Evolutionary conservation across 2,113 vertebrate genomes (phyloP).

Genomic region (Nibea coibor): DNA sequence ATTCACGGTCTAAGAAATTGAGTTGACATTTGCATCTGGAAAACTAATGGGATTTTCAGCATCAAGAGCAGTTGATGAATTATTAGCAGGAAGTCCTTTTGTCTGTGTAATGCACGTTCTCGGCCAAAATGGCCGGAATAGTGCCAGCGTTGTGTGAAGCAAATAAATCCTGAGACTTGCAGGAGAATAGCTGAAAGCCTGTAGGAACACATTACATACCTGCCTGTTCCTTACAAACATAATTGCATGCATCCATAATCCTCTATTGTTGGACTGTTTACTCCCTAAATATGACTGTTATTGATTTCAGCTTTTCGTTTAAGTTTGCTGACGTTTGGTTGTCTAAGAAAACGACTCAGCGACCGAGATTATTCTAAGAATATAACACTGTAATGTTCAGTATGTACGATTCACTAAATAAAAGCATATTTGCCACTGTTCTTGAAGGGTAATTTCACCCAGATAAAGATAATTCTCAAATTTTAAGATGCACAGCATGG

Average conservation of each 20-base stretch:
- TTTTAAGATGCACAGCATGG: background rate
- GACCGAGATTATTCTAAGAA: background rate
- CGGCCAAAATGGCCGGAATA: slow-evolving; percentile 9
- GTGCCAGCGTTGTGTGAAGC: background rate
- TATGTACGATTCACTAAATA: background rate
- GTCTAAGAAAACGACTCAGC: background rate
- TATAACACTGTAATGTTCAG: background rate
- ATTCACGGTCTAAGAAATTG: slow-evolving; percentile 60
- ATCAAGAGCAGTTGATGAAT: slow-evolving; percentile 58
- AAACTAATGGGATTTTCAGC: slow-evolving; percentile 66
- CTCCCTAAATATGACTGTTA: background rate
- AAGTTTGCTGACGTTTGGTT: background rate
- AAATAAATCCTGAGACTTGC: slow-evolving; percentile 3
- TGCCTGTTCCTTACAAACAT: background rate
- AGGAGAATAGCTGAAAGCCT: background rate
- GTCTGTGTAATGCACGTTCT: slow-evolving; percentile 30
- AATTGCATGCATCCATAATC: slow-evolving; percentile 1
- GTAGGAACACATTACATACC: slow-evolving; percentile 12
- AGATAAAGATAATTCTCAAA: background rate
- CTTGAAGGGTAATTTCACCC: background rate
- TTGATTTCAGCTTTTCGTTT: background rate
- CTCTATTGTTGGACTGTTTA: background rate
- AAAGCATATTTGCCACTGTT: background rate
- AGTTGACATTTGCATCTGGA: slow-evolving; percentile 59
- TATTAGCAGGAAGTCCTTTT: slow-evolving; percentile 42